These are phyloP conservation scores for Geococcyx californianus DNA, from an alignment of 2,113 vertebrate genomes.

Conservation along the genomic window DNA sequence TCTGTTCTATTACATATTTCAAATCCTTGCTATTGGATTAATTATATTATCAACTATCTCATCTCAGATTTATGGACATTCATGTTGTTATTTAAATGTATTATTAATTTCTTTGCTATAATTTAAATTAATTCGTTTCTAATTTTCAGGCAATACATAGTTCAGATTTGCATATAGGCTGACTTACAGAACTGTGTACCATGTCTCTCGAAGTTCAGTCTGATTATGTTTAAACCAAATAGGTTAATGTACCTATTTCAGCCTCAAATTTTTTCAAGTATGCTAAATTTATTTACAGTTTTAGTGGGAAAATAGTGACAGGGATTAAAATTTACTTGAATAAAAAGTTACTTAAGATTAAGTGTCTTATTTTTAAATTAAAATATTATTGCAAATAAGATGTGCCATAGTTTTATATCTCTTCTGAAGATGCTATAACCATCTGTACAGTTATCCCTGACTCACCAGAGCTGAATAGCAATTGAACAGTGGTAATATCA, in stretches of 20 bases:
- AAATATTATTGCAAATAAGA: neutral
- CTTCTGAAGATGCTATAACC: neutral
- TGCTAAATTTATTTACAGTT: conserved; percentile 53
- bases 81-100: neutral
- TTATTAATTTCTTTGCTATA: neutral
- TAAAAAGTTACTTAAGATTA: neutral
- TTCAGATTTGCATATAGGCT: conserved; percentile 34
- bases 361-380: neutral
- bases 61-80: neutral
- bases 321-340: conserved; percentile 27
- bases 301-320: conserved; percentile 49
- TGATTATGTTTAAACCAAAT: conserved; percentile 57
- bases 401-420: neutral
- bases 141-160: conserved; percentile 39
- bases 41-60: neutral
- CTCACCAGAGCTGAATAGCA: neutral
- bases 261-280: conserved; percentile 43
- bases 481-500: neutral
- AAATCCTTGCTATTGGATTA: neutral
- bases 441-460: neutral
- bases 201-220: conserved; percentile 27
- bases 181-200: neutral
- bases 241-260: conserved; percentile 32
- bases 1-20: neutral
- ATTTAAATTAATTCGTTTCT: conserved; percentile 43